A percentile compares a stretch with the other conserved stretches of the same genome.
These are phyloP conservation scores for Ectemnius cavifrons DNA, from an alignment of 2,888 invertebrate genomes.

Conservation along the genomic window DNA sequence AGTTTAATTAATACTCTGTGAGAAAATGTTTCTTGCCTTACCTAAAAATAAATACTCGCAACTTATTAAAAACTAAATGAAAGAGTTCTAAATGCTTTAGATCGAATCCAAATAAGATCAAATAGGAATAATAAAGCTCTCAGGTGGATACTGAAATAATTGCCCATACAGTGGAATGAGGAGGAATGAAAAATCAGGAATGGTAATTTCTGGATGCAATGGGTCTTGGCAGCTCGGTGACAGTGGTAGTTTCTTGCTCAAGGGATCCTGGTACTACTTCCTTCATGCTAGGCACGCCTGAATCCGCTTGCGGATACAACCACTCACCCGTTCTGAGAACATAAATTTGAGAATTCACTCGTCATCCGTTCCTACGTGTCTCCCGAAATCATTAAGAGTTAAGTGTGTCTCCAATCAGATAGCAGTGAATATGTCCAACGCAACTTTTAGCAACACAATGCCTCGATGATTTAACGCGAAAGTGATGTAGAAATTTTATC, in stretches of 20 bases:
- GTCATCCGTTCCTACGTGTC: not conserved
- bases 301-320: slow-evolving; percentile 47
- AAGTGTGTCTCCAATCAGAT: not conserved
- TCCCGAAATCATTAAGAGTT: not conserved
- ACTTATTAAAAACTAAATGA: not conserved
- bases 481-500: too few relatives aligned
- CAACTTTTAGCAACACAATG: too few relatives aligned
- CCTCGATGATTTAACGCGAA: too few relatives aligned
- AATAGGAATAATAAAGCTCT: not conserved
- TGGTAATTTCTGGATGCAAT: slow-evolving; percentile 48
- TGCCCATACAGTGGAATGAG: not conserved
- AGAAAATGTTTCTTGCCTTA: not conserved
- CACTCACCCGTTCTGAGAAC: slow-evolving; percentile 47
- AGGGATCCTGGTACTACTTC: slow-evolving; percentile 52
- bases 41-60: slow-evolving; percentile 2
- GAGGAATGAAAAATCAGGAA: slow-evolving; percentile 25
- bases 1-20: not conserved
- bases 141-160: slow-evolving; percentile 10
- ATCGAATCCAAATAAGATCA: not conserved
- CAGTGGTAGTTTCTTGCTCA: slow-evolving; percentile 33
- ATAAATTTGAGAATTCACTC: slow-evolving; percentile 7
- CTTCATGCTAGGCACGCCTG: slow-evolving; percentile 36
- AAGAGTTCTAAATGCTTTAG: not conserved
- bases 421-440: too few relatives aligned
- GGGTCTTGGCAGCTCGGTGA: slow-evolving; percentile 64